Conservation (phyloP, 2,888 invertebrate species). For the Conomelus anceps region DNA sequence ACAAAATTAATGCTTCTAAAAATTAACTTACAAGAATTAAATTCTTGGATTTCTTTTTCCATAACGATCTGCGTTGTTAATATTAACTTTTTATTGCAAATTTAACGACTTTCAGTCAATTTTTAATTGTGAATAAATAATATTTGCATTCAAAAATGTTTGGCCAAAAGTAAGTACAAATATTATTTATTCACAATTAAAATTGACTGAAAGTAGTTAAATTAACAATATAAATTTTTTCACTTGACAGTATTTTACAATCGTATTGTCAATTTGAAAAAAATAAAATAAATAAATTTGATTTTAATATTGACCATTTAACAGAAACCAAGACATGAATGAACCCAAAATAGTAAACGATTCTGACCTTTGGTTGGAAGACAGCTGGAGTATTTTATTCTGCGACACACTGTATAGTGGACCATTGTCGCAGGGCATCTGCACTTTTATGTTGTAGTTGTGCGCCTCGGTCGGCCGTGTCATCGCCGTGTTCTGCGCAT, state of each 20-base stretch:
- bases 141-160: no score
- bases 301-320: not conserved
- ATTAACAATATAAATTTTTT: no score
- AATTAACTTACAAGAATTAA: no score
- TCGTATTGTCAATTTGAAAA: not conserved
- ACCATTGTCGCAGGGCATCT: slow-evolving; percentile 80
- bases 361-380: slow-evolving; percentile 40
- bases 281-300: not conserved
- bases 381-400: slow-evolving; percentile 79
- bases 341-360: not conserved
- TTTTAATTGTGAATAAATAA: no score
- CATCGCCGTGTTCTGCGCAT: slow-evolving; percentile 35
- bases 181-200: no score
- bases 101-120: no score
- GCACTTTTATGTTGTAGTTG: slow-evolving; percentile 39
- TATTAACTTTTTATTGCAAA: no score
- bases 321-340: not conserved
- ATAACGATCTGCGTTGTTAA: no score
- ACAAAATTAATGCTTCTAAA: no score
- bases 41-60: no score
- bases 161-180: no score
- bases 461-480: slow-evolving; percentile 33
- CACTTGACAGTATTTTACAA: not conserved
- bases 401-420: slow-evolving; percentile 84
- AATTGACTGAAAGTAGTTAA: no score